phyloP scores from a whole-genome alignment of 1,140 invertebrate genomes.

The Microplitis demolitor region DNA sequence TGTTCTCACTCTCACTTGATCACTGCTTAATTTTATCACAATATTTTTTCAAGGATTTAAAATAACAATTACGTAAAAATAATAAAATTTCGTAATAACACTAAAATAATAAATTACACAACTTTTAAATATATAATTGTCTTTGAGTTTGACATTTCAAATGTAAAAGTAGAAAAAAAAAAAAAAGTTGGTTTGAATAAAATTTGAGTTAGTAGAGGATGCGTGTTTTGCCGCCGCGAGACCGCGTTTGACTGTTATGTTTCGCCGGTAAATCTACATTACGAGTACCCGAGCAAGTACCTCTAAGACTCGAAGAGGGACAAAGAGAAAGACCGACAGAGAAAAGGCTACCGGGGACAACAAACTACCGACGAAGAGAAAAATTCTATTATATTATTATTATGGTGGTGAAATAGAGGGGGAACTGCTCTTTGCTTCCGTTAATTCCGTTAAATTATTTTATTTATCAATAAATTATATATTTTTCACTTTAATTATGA shows the following conservation, averaged over 20 bases:
- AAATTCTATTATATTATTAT: background rate
- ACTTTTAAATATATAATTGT: no score
- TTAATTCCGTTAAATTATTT: background rate
- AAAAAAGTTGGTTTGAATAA: background rate
- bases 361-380: background rate
- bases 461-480: background rate
- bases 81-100: no score
- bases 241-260: conserved; percentile 41
- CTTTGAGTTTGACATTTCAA: no score
- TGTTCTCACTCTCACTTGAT: background rate
- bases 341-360: background rate
- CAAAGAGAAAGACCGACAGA: conserved; percentile 9
- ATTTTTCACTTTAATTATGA: background rate
- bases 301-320: conserved; percentile 33
- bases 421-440: background rate
- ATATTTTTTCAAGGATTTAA: background rate
- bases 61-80: no score
- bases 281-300: conserved; percentile 24
- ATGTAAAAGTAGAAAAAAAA: background rate
- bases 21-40: background rate
- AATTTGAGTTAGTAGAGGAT: background rate
- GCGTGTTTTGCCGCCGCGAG: conserved; percentile 34
- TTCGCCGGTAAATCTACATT: conserved; percentile 30
- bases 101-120: no score
- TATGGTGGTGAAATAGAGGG: background rate